Percentiles rank a stretch among this genome's conserved stretches.
These are phyloP conservation scores for Gymnocypris eckloni DNA, from an alignment of 2,797 vertebrate species.

Conservation along the genomic window DNA sequence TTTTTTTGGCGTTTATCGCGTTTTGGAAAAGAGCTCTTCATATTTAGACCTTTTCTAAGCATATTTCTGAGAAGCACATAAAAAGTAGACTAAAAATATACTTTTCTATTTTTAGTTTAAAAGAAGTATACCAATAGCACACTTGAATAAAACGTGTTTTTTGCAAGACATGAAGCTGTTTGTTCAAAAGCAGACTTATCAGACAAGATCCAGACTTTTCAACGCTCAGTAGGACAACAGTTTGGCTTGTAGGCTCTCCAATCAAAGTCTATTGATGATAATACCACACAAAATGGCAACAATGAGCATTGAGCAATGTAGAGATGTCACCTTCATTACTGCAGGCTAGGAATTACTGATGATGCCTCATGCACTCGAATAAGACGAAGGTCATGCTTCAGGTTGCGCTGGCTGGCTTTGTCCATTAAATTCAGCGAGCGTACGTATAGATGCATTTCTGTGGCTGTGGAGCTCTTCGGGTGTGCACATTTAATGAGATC, in stretches of 20 bases:
- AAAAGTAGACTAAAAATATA: too few relatives aligned
- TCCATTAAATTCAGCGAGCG: slow-evolving; percentile 41
- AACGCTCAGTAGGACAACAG: not conserved
- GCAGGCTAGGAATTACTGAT: slow-evolving; percentile 33
- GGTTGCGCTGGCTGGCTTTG: slow-evolving; percentile 12
- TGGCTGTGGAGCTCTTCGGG: slow-evolving; percentile 41
- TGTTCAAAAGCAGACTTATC: not conserved
- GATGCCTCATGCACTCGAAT: slow-evolving; percentile 50
- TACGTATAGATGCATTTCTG: slow-evolving; percentile 37
- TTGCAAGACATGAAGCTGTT: not conserved
- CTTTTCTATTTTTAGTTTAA: too few relatives aligned
- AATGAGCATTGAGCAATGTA: slow-evolving; percentile 14
- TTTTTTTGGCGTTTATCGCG: too few relatives aligned
- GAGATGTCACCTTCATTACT: slow-evolving; percentile 40
- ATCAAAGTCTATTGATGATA: slow-evolving; percentile 40
- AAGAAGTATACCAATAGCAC: too few relatives aligned
- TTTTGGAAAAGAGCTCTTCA: too few relatives aligned
- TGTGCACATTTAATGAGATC: slow-evolving; percentile 58
- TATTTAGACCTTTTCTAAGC: too few relatives aligned
- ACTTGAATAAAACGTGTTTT: too few relatives aligned
- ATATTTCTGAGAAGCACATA: too few relatives aligned
- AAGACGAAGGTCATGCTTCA: slow-evolving; percentile 38
- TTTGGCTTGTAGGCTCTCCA: slow-evolving; percentile 33
- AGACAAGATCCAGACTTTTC: not conserved
- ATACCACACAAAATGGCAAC: slow-evolving; percentile 11